These are phyloP conservation scores for Aquatica leii DNA, from an alignment of 2,888 invertebrate species.

Conservation along the genomic window DNA sequence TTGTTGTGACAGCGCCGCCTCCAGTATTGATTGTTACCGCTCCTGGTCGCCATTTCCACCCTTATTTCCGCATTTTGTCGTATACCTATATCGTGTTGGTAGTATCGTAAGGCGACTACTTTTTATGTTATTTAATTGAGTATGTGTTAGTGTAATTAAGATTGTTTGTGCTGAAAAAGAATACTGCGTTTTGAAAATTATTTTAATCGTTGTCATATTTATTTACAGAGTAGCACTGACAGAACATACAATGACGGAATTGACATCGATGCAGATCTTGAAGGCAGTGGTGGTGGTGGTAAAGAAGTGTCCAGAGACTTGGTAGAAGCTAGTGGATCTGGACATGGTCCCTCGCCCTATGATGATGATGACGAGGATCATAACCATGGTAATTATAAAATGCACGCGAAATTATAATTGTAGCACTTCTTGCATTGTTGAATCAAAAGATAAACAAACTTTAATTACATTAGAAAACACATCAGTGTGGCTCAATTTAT, in stretches of 20 bases:
- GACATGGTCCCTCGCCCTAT: conserved; percentile 74
- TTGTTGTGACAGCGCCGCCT: conserved; percentile 51
- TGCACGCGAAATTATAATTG: too few relatives aligned
- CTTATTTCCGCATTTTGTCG: conserved; percentile 49
- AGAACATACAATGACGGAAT: conserved; percentile 65
- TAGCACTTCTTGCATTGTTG: too few relatives aligned
- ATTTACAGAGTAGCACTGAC: conserved; percentile 40
- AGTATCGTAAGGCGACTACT: background rate
- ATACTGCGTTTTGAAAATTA: background rate
- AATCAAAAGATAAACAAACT: too few relatives aligned
- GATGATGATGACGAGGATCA: conserved; percentile 72
- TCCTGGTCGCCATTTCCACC: conserved; percentile 53
- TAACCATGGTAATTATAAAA: conserved; percentile 30
- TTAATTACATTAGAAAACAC: too few relatives aligned
- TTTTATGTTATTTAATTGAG: background rate
- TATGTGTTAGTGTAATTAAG: background rate
- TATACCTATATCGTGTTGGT: conserved; percentile 25
- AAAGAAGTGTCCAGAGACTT: conserved; percentile 68
- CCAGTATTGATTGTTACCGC: conserved; percentile 55
- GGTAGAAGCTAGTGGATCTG: conserved; percentile 85
- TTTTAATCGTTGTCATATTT: background rate
- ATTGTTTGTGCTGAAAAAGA: background rate
- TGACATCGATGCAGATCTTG: conserved; percentile 81
- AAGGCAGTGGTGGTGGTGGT: conserved; percentile 72
- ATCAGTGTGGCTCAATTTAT: too few relatives aligned